Percentiles rank a stretch among this genome's conserved stretches.
Evolutionary conservation across 2,888 invertebrate species (phyloP).

Genomic region (Thecocarcelia acutangulata): DNA sequence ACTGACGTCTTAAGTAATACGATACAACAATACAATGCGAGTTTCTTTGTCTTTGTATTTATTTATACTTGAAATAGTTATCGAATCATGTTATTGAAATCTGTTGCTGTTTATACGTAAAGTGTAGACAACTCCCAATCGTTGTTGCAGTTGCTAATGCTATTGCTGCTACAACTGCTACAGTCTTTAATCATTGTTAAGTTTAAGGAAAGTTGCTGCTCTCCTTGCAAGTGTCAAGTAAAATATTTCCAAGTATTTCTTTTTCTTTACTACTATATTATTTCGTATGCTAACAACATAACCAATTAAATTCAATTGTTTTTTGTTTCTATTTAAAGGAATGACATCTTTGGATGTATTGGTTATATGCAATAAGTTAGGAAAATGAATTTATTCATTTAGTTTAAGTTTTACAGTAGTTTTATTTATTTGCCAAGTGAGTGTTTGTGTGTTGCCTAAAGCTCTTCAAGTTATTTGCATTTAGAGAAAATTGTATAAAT

Average conservation of each 20-base stretch:
- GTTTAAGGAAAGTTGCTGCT: constrained; percentile 58
- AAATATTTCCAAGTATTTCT: neutral
- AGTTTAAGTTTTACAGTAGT: neutral
- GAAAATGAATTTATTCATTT: constrained; percentile 16
- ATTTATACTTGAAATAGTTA: constrained; percentile 56
- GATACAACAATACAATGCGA: constrained; percentile 33
- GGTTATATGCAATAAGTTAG: neutral
- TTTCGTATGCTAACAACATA: constrained; percentile 40
- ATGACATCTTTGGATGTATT: neutral
- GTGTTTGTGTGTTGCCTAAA: constrained; percentile 9
- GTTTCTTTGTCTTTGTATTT: constrained; percentile 38
- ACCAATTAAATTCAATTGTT: constrained; percentile 10
- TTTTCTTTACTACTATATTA: neutral
- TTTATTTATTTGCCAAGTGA: neutral
- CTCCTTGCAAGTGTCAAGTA: constrained; percentile 50
- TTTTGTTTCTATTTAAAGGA: neutral
- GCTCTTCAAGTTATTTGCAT: constrained; percentile 64
- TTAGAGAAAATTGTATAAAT: constrained; percentile 65
- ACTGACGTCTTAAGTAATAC: constrained; percentile 20
- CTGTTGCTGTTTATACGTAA: constrained; percentile 45
- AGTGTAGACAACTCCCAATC: too few relatives aligned
- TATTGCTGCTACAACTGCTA: constrained; percentile 9
- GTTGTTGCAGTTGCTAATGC: too few relatives aligned
- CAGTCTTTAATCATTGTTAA: constrained; percentile 39
- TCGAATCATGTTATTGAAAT: constrained; percentile 64